Evolutionary conservation across 2,113 vertebrate genomes (phyloP).

Genomic region (Erythrocercus mccallii): DNA sequence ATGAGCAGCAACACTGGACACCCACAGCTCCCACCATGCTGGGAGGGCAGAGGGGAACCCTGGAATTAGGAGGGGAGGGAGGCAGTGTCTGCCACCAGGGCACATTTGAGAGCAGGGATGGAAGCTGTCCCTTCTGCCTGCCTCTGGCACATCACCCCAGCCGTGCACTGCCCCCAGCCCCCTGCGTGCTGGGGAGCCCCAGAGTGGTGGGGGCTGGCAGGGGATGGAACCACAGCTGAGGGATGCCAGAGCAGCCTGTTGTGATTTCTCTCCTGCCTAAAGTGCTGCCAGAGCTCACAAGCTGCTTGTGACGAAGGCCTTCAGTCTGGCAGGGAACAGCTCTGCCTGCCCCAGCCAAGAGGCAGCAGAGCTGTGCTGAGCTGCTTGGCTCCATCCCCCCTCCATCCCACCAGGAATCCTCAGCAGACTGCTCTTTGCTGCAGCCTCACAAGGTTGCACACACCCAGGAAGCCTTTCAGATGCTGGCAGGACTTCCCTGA

Average conservation of each 20-base stretch:
- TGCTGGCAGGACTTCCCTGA: neutral
- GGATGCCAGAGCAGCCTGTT: neutral
- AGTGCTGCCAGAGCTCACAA: neutral
- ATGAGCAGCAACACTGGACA: accelerated
- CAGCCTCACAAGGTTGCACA: neutral
- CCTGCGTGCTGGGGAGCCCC: neutral
- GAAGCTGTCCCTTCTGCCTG: neutral
- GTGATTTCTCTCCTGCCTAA: neutral
- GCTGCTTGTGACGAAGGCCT: neutral
- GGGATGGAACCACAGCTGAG: neutral
- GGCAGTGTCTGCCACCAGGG: neutral
- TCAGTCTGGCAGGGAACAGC: neutral
- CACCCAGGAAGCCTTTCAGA: neutral
- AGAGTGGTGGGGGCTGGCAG: neutral
- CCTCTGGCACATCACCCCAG: neutral
- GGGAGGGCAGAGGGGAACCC: neutral
- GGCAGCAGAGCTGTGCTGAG: neutral
- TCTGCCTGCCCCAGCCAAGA: neutral
- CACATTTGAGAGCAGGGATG: neutral
- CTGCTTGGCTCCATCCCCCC: neutral
- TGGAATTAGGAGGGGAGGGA: accelerated
- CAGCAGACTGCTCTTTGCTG: neutral
- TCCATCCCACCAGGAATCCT: constrained; percentile 6
- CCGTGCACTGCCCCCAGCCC: neutral
- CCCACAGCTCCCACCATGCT: neutral